Percentiles rank a stretch among this genome's conserved stretches.
Evolutionary conservation across 2,113 vertebrate genomes (phyloP).

Genomic region (Indri indri): DNA sequence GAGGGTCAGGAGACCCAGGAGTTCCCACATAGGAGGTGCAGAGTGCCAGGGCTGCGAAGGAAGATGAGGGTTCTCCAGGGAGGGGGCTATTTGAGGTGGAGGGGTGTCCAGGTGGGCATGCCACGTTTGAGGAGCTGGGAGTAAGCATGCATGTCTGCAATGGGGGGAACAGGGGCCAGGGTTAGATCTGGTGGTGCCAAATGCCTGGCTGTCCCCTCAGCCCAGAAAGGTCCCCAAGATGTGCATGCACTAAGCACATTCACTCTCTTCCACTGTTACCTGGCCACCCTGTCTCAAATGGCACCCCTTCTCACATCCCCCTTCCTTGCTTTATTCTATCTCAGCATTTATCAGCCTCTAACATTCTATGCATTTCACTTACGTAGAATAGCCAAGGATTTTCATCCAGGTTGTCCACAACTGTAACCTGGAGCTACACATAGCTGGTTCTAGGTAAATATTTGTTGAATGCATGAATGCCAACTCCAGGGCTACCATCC

Average conservation of each 20-base stretch:
- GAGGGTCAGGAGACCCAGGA: background rate
- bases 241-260: background rate
- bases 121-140: background rate
- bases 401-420: background rate
- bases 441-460: background rate
- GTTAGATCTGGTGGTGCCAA: background rate
- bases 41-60: background rate
- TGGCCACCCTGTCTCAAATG: background rate
- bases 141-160: background rate
- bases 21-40: background rate
- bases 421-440: background rate
- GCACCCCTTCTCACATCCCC: background rate
- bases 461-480: background rate
- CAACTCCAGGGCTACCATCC: background rate
- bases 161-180: background rate
- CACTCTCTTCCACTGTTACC: background rate
- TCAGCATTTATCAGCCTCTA: background rate
- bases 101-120: accelerated
- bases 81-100: background rate
- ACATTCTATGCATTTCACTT: background rate
- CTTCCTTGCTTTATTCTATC: background rate
- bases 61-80: background rate
- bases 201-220: background rate
- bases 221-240: background rate
- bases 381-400: background rate